A percentile compares a stretch with the other conserved stretches of the same genome.
phyloP scores from a whole-genome alignment of 92 coral and sea anemone species.

The Heteractis magnifica region DNA sequence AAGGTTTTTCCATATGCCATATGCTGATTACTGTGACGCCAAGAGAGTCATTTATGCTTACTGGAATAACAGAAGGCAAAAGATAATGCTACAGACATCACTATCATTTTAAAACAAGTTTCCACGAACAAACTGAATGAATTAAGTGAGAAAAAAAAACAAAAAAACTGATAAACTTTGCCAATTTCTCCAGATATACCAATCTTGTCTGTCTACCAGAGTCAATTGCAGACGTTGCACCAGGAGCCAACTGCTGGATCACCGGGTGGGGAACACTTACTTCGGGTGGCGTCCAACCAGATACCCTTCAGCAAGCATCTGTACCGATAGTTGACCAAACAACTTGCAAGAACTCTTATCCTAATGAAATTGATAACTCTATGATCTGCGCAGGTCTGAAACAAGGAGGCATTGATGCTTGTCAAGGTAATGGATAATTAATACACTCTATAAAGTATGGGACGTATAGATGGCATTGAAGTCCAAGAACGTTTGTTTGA shows the following conservation, averaged over 20 bases:
- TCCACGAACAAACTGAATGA: too few relatives aligned
- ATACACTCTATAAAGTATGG: too few relatives aligned
- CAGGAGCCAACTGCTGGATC: slow-evolving; percentile 31
- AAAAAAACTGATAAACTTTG: too few relatives aligned
- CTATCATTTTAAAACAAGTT: too few relatives aligned
- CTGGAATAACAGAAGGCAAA: too few relatives aligned
- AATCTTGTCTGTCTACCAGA: slow-evolving; percentile 28
- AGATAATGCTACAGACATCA: too few relatives aligned
- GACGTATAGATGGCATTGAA: too few relatives aligned
- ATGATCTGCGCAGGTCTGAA: slow-evolving; percentile 39
- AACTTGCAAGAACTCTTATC: slow-evolving; percentile 8
- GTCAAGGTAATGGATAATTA: slow-evolving; percentile 27
- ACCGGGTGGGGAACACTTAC: slow-evolving; percentile 41
- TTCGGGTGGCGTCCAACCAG: slow-evolving; percentile 25
- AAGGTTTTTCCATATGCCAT: too few relatives aligned
- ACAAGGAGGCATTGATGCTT: slow-evolving; percentile 41
- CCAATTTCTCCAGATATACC: slow-evolving; percentile 8
- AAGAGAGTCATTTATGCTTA: too few relatives aligned
- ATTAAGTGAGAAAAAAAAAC: too few relatives aligned
- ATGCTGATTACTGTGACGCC: too few relatives aligned
- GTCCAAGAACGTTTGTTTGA: too few relatives aligned
- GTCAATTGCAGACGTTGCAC: background rate
- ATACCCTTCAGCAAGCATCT: slow-evolving; percentile 29
- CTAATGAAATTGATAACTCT: slow-evolving; percentile 10
- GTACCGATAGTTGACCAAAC: slow-evolving; percentile 25